Evolutionary conservation across 2,113 vertebrate species (phyloP).

Genomic region (Atlantisia rogersi): DNA sequence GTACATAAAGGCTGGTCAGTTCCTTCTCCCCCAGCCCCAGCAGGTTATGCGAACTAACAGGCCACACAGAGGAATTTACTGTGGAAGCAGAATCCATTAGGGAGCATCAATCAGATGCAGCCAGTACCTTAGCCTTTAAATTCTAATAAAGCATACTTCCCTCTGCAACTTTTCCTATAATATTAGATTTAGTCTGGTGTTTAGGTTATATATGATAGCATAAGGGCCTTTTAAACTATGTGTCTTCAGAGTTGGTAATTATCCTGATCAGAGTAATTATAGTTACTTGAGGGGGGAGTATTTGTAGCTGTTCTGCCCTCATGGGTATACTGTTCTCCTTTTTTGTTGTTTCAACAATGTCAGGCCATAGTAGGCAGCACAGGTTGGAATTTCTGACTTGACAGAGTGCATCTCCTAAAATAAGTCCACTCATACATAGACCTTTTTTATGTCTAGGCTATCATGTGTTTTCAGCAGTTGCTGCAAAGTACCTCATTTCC

Average conservation of each 20-base stretch:
- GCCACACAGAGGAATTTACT: not conserved
- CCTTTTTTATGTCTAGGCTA: not conserved
- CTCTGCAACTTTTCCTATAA: not conserved
- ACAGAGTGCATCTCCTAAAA: not conserved
- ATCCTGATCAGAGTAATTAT: not conserved
- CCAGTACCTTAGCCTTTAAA: not conserved
- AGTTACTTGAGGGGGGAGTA: not conserved
- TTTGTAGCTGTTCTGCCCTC: not conserved
- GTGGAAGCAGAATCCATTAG: not conserved
- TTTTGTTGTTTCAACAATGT: not conserved
- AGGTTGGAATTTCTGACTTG: not conserved
- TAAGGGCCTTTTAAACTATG: not conserved
- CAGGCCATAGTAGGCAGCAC: not conserved
- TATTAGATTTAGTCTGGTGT: not conserved
- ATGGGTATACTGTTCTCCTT: accelerated
- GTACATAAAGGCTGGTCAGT: not conserved
- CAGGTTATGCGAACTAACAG: not conserved
- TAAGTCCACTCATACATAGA: not conserved
- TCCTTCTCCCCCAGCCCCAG: not conserved
- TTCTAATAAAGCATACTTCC: not conserved
- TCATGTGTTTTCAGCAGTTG: not conserved
- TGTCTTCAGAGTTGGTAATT: not conserved
- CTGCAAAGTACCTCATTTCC: not conserved
- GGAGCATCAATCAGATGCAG: not conserved
- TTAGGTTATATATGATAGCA: not conserved